A percentile compares a stretch with the other conserved stretches of the same genome.
These are phyloP conservation scores for Microchrysa polita DNA, from an alignment of 2,888 invertebrate species.

Conservation along the genomic window DNA sequence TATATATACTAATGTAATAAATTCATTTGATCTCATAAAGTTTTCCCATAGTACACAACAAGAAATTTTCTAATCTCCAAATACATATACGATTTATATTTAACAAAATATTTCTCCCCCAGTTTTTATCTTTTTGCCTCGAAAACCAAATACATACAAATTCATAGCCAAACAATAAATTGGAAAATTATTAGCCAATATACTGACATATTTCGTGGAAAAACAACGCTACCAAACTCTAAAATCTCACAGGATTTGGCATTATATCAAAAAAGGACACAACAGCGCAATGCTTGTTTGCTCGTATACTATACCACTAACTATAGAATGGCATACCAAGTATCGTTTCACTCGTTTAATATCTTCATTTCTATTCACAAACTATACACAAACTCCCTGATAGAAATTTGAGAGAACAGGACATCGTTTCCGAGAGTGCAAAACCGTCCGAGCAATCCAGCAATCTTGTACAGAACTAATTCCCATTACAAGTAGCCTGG, in stretches of 20 bases:
- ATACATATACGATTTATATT: background rate
- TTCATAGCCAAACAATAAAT: background rate
- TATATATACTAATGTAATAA: too few species aligned
- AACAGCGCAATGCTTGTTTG: background rate
- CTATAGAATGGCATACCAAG: too few species aligned
- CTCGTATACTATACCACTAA: too few species aligned
- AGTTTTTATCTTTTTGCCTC: background rate
- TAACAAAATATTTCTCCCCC: background rate
- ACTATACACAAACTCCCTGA: conserved; percentile 25
- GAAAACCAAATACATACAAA: background rate
- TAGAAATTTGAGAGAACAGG: conserved; percentile 20
- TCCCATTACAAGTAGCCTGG: conserved; percentile 31
- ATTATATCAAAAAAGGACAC: conserved; percentile 19
- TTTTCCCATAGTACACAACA: too few species aligned
- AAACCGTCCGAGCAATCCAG: conserved; percentile 2
- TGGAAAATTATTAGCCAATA: conserved; percentile 32
- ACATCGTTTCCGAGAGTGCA: background rate
- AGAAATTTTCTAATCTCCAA: background rate
- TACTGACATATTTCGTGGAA: conserved; percentile 12
- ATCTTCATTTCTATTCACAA: conserved; percentile 41
- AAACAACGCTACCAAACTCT: conserved; percentile 19
- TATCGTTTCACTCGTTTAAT: conserved; percentile 10
- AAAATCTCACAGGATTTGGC: background rate
- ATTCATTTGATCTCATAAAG: too few species aligned
- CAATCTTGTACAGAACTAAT: conserved; percentile 22